These are phyloP conservation scores for Athripsodes cinereus DNA, from an alignment of 2,888 invertebrate genomes.

Conservation along the genomic window DNA sequence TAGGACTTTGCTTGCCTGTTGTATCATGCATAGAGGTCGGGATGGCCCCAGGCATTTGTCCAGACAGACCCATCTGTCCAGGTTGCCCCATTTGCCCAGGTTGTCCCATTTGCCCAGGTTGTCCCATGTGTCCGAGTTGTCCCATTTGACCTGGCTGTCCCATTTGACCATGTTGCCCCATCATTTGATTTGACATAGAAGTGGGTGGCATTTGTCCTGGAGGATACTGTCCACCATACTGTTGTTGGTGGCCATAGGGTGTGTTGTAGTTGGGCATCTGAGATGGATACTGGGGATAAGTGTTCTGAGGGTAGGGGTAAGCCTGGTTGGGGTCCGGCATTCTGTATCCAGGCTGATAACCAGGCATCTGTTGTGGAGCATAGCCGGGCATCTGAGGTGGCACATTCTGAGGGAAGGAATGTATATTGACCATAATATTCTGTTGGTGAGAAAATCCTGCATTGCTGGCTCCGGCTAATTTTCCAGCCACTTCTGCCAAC, in stretches of 20 bases:
- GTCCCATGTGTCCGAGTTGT: slow-evolving; percentile 8
- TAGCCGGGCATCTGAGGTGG: slow-evolving; percentile 35
- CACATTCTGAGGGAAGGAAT: slow-evolving; percentile 51
- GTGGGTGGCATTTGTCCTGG: slow-evolving; percentile 1
- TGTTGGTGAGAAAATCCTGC: slow-evolving; percentile 53
- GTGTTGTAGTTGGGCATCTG: background rate
- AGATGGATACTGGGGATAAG: slow-evolving; percentile 5
- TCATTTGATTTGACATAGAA: background rate
- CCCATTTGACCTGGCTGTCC: slow-evolving; percentile 9
- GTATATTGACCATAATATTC: slow-evolving; percentile 59
- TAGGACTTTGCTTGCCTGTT: slow-evolving; percentile 16
- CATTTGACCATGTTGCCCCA: background rate
- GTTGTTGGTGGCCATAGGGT: background rate
- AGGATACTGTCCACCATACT: background rate
- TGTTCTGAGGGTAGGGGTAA: slow-evolving; percentile 31
- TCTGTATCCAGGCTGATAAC: slow-evolving; percentile 36
- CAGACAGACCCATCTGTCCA: background rate
- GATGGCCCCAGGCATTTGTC: background rate
- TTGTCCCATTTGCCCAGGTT: background rate
- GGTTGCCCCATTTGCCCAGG: background rate
- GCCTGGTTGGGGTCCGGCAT: slow-evolving; percentile 39
- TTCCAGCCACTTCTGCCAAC: slow-evolving; percentile 40
- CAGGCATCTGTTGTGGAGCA: slow-evolving; percentile 42
- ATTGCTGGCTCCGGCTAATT: slow-evolving; percentile 38
- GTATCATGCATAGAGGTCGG: slow-evolving; percentile 8